Percentiles rank a stretch among this genome's conserved stretches.
These are phyloP conservation scores for Ptychoptera albimana DNA, from an alignment of 2,888 invertebrate species.

Conservation along the genomic window DNA sequence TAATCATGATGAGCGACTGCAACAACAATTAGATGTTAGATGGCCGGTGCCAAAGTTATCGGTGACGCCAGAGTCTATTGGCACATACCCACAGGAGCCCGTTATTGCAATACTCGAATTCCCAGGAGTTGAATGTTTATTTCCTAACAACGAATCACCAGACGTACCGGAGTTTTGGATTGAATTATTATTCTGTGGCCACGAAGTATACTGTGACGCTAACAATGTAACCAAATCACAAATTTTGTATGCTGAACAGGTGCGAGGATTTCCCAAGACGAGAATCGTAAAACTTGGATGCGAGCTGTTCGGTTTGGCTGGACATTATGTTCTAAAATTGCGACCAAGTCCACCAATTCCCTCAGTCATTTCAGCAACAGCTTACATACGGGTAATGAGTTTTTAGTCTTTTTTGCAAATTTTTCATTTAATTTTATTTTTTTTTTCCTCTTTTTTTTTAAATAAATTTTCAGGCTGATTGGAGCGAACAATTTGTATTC, in stretches of 20 bases:
- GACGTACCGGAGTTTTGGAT: conserved; percentile 54
- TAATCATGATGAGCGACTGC: conserved; percentile 21
- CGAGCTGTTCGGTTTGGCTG: conserved; percentile 67
- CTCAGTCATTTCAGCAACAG: conserved; percentile 45
- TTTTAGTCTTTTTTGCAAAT: conserved; percentile 12
- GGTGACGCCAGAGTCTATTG: conserved; percentile 57
- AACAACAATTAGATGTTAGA: conserved; percentile 51
- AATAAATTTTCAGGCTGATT: conserved; percentile 45
- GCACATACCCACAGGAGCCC: conserved; percentile 61
- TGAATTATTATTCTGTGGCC: conserved; percentile 67
- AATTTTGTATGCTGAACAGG: conserved; percentile 61
- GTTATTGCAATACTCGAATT: conserved; percentile 62
- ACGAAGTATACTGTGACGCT: conserved; percentile 52
- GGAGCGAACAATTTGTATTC: conserved; percentile 72
- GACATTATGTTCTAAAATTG: conserved; percentile 61
- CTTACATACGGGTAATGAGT: conserved; percentile 47
- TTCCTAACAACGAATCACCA: conserved; percentile 24
- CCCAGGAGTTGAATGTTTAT: conserved; percentile 48
- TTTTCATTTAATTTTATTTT: conserved; percentile 9
- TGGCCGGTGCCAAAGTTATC: conserved; percentile 63
- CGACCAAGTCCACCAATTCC: conserved; percentile 48
- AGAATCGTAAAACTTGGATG: conserved; percentile 53
- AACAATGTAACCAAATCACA: conserved; percentile 36
- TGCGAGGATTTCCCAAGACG: conserved; percentile 53
- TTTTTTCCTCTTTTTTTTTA: not conserved